phyloP scores from a whole-genome alignment of 1,140 invertebrate species.

The Bombus pascuorum region DNA sequence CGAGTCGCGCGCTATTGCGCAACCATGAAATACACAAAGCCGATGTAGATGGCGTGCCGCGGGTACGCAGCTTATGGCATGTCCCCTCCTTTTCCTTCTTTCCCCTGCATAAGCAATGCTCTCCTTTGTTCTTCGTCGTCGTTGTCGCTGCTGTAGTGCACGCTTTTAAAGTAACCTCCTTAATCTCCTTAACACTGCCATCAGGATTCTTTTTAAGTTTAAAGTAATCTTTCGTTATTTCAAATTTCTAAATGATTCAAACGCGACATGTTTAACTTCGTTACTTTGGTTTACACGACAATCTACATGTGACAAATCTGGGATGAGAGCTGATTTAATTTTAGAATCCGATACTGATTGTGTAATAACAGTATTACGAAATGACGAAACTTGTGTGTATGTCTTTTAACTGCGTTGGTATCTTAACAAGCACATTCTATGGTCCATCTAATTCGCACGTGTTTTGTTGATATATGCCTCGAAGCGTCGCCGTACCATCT shows the following conservation, averaged over 20 bases:
- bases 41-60: conserved; percentile 61
- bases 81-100: conserved; percentile 26
- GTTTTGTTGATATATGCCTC: neutral
- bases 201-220: neutral
- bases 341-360: neutral
- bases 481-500: neutral
- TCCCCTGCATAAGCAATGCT: conserved; percentile 23
- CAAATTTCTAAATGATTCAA: neutral
- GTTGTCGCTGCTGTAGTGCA: conserved; percentile 1
- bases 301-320: neutral
- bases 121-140: conserved; percentile 53
- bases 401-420: neutral
- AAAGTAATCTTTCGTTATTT: neutral
- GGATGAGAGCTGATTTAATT: neutral
- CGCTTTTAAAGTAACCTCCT: conserved; percentile 18
- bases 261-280: neutral
- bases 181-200: neutral
- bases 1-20: conserved; percentile 62
- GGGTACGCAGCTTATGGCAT: conserved; percentile 41
- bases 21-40: conserved; percentile 57
- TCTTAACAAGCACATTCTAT: neutral
- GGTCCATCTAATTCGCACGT: too few species aligned
- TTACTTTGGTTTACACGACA: neutral
- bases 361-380: neutral
- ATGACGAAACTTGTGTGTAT: neutral